These are phyloP conservation scores for Dendrocopos noguchii DNA, from an alignment of 2,113 vertebrate genomes.

Conservation along the genomic window DNA sequence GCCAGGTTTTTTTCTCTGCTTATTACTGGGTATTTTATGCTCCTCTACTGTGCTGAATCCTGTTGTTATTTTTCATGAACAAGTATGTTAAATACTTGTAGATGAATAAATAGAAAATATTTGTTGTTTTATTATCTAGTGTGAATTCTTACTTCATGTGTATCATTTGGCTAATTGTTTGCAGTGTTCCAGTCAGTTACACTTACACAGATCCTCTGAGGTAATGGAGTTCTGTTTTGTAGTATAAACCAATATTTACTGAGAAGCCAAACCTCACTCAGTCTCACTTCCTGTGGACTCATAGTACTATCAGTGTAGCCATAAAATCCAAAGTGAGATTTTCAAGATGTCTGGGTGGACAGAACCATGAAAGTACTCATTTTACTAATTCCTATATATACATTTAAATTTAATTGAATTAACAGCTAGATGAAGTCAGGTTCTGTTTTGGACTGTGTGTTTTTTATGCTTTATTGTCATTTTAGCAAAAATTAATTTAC, in stretches of 20 bases:
- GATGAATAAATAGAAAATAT: constrained; percentile 10
- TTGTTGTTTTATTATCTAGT: background rate
- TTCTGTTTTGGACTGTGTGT: background rate
- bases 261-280: constrained; percentile 7
- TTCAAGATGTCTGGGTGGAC: background rate
- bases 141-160: constrained; percentile 1
- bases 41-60: background rate
- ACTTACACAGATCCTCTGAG: constrained; percentile 37
- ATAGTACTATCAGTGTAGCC: background rate
- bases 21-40: background rate
- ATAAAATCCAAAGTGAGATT: background rate
- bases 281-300: background rate
- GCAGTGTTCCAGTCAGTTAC: constrained; percentile 50
- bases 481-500: background rate
- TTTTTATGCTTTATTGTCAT: background rate
- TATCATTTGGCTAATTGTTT: constrained; percentile 57
- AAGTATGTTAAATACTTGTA: constrained; percentile 23
- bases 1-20: background rate
- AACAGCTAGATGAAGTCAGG: background rate
- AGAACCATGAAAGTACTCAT: background rate
- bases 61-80: background rate
- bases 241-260: constrained; percentile 36
- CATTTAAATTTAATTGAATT: background rate
- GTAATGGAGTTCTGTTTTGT: constrained; percentile 42
- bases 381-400: background rate